Evolutionary conservation across 2,888 invertebrate species (phyloP).

Genomic region (Chaitophorus viminalis): DNA sequence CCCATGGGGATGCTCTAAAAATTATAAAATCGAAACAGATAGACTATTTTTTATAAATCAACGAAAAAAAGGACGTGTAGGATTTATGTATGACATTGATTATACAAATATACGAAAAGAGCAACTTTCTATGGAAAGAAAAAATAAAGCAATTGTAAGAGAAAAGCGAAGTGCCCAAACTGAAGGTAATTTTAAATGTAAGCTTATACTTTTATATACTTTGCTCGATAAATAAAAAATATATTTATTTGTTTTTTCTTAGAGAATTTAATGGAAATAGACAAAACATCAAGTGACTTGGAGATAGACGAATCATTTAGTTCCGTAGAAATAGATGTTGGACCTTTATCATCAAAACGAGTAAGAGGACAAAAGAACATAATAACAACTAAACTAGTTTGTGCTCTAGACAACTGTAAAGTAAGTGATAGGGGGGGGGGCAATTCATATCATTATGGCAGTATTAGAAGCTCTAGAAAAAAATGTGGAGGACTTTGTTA

Average conservation of each 20-base stretch:
- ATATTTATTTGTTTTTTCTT: too few relatives aligned
- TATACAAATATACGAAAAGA: constrained; percentile 20
- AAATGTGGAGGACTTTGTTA: constrained; percentile 3
- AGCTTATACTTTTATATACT: neutral
- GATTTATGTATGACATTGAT: constrained; percentile 19
- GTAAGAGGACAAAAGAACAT: neutral
- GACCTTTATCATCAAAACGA: neutral
- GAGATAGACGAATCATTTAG: neutral
- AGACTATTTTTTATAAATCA: constrained; percentile 42
- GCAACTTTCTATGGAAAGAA: constrained; percentile 15
- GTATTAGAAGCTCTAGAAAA: neutral
- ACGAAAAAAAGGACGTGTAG: constrained; percentile 23
- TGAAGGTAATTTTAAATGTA: constrained; percentile 4
- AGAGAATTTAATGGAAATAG: too few relatives aligned
- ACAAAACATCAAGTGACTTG: too few relatives aligned
- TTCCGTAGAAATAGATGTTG: neutral
- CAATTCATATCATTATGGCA: constrained; percentile 5
- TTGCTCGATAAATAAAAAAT: too few relatives aligned
- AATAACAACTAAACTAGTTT: constrained; percentile 19
- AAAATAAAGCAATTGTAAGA: neutral
- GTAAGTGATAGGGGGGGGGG: constrained; percentile 11
- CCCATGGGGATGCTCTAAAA: constrained; percentile 35
- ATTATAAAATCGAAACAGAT: constrained; percentile 40
- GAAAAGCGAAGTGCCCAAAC: neutral
- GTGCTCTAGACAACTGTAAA: constrained; percentile 20